These are phyloP conservation scores for Glomeris marginata DNA, from an alignment of 2,888 invertebrate species.

Conservation along the genomic window DNA sequence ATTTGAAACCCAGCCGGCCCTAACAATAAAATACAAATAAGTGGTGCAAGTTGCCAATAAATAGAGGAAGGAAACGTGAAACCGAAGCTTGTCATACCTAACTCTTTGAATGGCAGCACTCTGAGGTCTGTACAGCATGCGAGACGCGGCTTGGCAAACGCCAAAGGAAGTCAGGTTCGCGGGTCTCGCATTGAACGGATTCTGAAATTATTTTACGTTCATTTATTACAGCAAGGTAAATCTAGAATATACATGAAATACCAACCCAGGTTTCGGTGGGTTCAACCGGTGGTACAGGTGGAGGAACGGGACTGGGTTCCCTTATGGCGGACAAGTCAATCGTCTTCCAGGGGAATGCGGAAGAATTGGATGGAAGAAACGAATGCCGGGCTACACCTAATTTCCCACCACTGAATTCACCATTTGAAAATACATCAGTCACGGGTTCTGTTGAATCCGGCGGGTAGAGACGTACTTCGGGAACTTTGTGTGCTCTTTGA, in stretches of 20 bases:
- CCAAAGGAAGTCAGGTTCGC: conserved; percentile 52
- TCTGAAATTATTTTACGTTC: too few species aligned
- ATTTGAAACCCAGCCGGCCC: conserved; percentile 37
- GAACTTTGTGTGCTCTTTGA: not conserved
- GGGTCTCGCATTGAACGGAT: conserved; percentile 50
- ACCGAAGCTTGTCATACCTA: not conserved
- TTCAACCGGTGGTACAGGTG: not conserved
- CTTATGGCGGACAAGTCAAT: not conserved
- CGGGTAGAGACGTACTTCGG: conserved; percentile 4
- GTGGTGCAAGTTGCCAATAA: conserved; percentile 19
- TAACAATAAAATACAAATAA: conserved; percentile 7
- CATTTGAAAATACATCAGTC: not conserved
- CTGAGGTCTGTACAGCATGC: conserved; percentile 30
- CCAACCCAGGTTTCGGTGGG: too few species aligned
- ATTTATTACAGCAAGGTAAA: too few species aligned
- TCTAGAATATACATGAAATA: too few species aligned
- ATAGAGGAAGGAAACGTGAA: conserved; percentile 15
- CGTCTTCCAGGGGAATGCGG: not conserved
- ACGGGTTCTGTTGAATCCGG: not conserved
- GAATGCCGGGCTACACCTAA: not conserved
- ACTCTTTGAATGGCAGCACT: conserved; percentile 28
- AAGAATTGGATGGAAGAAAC: not conserved
- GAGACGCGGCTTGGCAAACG: conserved; percentile 23
- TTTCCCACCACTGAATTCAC: not conserved
- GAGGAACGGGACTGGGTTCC: not conserved